A percentile compares a stretch with the other conserved stretches of the same genome.
Conservation (phyloP, 2,113 vertebrate species). For the Hypomesus transpacificus region DNA sequence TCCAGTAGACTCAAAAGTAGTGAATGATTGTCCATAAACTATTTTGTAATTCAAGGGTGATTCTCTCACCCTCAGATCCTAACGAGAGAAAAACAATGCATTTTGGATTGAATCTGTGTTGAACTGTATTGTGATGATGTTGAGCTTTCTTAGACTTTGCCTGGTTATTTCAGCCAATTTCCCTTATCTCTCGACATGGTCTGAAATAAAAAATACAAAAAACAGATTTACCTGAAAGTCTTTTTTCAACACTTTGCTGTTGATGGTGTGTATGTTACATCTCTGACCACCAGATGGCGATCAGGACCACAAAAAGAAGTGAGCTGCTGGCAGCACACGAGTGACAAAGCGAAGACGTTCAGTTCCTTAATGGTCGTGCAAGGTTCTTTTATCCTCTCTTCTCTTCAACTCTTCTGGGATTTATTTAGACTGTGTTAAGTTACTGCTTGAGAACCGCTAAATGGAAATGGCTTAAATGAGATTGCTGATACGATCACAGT, state of each 20-base stretch:
- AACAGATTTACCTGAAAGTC: background rate
- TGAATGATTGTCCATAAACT: constrained; percentile 7
- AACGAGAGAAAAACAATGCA: constrained; percentile 12
- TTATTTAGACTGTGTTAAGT: background rate
- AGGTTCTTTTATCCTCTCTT: background rate
- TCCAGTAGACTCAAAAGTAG: background rate
- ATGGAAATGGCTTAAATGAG: too few relatives aligned
- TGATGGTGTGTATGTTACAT: background rate
- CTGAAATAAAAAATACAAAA: constrained; percentile 27
- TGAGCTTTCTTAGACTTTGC: constrained; percentile 9
- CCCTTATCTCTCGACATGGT: constrained; percentile 5
- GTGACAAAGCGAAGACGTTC: constrained; percentile 1
- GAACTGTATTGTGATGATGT: constrained; percentile 1
- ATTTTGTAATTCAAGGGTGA: background rate
- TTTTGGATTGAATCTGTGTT: constrained; percentile 20
- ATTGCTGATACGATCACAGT: too few relatives aligned
- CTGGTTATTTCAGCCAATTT: constrained; percentile 28
- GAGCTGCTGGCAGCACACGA: background rate
- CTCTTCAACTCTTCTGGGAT: too few relatives aligned
- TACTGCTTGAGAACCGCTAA: too few relatives aligned
- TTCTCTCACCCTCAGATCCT: background rate
- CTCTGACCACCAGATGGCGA: constrained; percentile 55
- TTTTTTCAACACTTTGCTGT: background rate
- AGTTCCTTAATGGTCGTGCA: background rate
- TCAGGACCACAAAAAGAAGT: background rate